A percentile compares a stretch with the other conserved stretches of the same genome.
These are phyloP conservation scores for Sebastes minor DNA, from an alignment of 2,797 vertebrate genomes.

Conservation along the genomic window DNA sequence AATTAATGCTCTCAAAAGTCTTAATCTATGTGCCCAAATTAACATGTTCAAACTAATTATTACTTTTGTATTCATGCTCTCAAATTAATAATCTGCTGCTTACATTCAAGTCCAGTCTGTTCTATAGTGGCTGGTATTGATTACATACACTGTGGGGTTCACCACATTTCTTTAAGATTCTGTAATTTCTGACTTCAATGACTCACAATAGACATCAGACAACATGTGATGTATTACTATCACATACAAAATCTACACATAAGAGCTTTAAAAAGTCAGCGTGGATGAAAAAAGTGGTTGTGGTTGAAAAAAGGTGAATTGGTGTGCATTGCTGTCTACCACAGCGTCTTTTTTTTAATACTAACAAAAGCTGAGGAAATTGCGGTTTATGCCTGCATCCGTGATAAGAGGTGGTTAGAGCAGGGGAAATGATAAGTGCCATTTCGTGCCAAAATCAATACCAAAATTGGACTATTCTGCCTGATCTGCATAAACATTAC, in stretches of 20 bases:
- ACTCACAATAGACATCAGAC: background rate
- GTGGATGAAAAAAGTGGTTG: background rate
- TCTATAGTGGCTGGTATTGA: background rate
- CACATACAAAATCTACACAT: background rate
- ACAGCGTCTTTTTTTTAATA: background rate
- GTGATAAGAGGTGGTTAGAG: background rate
- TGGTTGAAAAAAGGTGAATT: background rate
- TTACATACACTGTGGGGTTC: background rate
- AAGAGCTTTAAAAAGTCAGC: background rate
- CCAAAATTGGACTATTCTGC: background rate
- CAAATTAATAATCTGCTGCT: background rate
- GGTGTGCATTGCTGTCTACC: background rate
- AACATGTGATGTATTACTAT: background rate
- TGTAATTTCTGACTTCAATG: background rate
- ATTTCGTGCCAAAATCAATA: background rate
- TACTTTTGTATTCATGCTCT: background rate
- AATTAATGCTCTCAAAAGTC: background rate
- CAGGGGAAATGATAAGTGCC: background rate
- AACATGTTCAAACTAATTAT: background rate
- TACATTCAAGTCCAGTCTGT: background rate
- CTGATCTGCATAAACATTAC: constrained; percentile 9
- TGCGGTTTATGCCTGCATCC: background rate
- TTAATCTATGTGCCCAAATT: background rate
- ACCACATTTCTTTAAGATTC: background rate
- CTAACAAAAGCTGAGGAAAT: background rate